phyloP scores from a whole-genome alignment of 1,140 invertebrate species.

The Halesus radiatus region DNA sequence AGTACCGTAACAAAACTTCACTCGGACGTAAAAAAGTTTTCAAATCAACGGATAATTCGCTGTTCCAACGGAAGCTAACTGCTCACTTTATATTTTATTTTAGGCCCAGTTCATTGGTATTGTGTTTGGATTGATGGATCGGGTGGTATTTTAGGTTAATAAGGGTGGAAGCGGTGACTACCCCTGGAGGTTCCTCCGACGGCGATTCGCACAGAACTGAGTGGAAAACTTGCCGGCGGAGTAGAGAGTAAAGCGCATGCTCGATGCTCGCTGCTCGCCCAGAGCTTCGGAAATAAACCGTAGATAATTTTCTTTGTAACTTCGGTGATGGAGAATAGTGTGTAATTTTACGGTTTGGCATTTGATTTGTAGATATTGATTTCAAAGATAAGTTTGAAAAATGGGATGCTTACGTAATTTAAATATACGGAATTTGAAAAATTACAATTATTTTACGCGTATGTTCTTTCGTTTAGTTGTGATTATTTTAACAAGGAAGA shows the following conservation, averaged over 20 bases:
- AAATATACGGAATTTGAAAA: too few species aligned
- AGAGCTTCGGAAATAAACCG: constrained; percentile 19
- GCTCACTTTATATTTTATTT: not conserved
- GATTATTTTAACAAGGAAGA: too few species aligned
- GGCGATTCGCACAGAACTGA: constrained; percentile 29
- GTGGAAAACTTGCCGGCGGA: not conserved
- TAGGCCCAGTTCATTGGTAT: not conserved
- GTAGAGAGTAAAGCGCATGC: constrained; percentile 3
- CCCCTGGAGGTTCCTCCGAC: constrained; percentile 16
- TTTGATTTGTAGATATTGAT: too few species aligned
- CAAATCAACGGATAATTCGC: not conserved
- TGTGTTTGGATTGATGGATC: not conserved
- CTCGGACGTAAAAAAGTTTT: constrained; percentile 4
- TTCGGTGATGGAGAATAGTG: too few species aligned
- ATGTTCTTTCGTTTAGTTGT: too few species aligned
- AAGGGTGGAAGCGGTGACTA: constrained; percentile 5
- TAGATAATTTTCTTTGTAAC: not conserved
- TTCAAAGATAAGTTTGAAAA: too few species aligned
- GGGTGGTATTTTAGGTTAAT: not conserved
- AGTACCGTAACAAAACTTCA: not conserved
- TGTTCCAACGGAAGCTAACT: not conserved
- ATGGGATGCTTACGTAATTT: too few species aligned
- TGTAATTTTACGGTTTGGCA: too few species aligned
- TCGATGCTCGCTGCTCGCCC: not conserved
- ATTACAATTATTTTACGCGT: too few species aligned